Percentiles rank a stretch among this genome's conserved stretches.
These are phyloP conservation scores for Anguilla japonica DNA, from an alignment of 2,113 vertebrate species.

Conservation along the genomic window DNA sequence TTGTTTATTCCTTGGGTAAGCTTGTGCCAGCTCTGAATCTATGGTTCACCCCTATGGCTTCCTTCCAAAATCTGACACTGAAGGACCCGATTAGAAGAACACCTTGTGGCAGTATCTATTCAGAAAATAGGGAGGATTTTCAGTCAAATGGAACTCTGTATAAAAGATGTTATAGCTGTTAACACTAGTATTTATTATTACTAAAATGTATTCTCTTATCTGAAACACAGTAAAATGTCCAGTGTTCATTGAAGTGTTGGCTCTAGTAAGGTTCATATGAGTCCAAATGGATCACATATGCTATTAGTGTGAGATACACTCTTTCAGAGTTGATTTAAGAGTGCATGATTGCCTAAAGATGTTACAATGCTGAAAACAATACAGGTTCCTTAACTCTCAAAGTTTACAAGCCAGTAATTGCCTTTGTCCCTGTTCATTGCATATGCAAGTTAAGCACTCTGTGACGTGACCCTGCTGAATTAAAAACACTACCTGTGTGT, in stretches of 20 bases:
- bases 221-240: not conserved
- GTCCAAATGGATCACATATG: conserved; percentile 39
- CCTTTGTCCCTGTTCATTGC: conserved; percentile 63
- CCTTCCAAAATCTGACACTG: conserved; percentile 35
- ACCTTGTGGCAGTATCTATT: conserved; percentile 47
- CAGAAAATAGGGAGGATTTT: conserved; percentile 25
- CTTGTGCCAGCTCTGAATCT: not conserved
- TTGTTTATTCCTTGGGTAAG: not conserved
- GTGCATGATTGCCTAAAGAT: conserved; percentile 30
- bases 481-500: conserved; percentile 71
- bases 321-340: too few relatives aligned
- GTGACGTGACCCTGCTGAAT: conserved; percentile 72
- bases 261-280: too few relatives aligned
- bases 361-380: conserved; percentile 23
- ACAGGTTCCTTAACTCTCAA: conserved; percentile 61
- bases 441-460: conserved; percentile 69
- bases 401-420: conserved; percentile 61
- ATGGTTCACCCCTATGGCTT: conserved; percentile 6
- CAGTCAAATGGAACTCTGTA: conserved; percentile 49
- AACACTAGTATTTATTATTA: not conserved
- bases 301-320: conserved; percentile 47
- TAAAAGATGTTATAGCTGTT: not conserved
- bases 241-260: too few relatives aligned
- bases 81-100: conserved; percentile 15
- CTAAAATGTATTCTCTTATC: not conserved